These are phyloP conservation scores for Meteorus colon DNA, from an alignment of 2,888 invertebrate species.

Conservation along the genomic window DNA sequence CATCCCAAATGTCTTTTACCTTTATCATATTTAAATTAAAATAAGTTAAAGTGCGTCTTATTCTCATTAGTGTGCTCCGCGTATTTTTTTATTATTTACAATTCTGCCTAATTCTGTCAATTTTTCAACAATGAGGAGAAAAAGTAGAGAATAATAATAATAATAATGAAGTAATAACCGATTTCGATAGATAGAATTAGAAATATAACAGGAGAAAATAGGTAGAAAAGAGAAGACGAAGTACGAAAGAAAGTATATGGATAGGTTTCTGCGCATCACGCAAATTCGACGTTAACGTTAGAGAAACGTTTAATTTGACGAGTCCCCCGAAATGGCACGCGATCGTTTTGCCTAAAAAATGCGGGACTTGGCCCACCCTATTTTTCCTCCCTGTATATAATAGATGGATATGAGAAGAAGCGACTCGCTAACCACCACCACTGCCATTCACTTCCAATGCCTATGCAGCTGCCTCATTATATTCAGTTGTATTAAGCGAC, in stretches of 20 bases:
- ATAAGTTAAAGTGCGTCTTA: conserved; percentile 49
- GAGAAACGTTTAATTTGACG: conserved; percentile 68
- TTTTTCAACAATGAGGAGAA: conserved; percentile 12
- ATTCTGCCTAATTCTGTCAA: conserved; percentile 37
- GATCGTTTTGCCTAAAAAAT: conserved; percentile 56
- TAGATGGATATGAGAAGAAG: background rate
- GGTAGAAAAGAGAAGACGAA: conserved; percentile 19
- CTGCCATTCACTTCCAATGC: conserved; percentile 5
- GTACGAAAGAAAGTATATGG: conserved; percentile 42
- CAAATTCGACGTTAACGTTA: conserved; percentile 70
- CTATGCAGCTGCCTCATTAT: conserved; percentile 47
- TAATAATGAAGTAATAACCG: conserved; percentile 29
- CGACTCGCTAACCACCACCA: conserved; percentile 5
- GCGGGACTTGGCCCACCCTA: conserved; percentile 22
- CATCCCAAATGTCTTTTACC: conserved; percentile 40
- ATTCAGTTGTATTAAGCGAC: conserved; percentile 40
- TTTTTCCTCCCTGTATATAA: conserved; percentile 1
- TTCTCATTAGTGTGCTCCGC: conserved; percentile 34
- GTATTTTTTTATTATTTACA: conserved; percentile 19
- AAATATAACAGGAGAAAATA: conserved; percentile 28
- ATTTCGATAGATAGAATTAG: conserved; percentile 26
- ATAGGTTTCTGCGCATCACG: conserved; percentile 59
- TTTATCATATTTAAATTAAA: conserved; percentile 59
- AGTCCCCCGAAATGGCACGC: conserved; percentile 65
- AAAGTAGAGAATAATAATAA: conserved; percentile 36